phyloP scores from a whole-genome alignment of 2,888 invertebrate genomes.

The Drosophila falleni region DNA sequence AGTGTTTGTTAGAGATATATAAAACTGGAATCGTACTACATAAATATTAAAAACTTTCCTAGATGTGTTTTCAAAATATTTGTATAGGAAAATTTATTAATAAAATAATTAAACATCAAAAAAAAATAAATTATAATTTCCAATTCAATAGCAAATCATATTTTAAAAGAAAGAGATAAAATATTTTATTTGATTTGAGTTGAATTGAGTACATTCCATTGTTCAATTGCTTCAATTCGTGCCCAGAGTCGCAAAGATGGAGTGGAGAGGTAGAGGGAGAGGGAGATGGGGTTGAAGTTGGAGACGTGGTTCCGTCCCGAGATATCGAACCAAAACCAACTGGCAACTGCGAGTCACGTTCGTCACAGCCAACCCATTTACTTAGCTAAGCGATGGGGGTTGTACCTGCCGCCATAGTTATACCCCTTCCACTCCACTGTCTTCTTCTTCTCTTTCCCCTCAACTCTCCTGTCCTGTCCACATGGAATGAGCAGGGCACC shows the following conservation, averaged over 20 bases:
- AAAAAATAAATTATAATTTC: neutral
- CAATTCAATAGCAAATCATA: too few species aligned
- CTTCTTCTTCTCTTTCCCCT: neutral
- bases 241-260: conserved; percentile 8
- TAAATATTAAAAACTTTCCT: too few species aligned
- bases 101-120: too few species aligned
- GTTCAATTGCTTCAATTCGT: conserved; percentile 29
- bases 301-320: conserved; percentile 10
- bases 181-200: conserved; percentile 17
- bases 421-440: conserved; percentile 16
- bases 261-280: conserved; percentile 8
- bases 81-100: too few species aligned
- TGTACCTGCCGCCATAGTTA: conserved; percentile 67
- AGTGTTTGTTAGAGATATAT: too few species aligned
- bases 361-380: conserved; percentile 78
- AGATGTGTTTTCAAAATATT: too few species aligned
- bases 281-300: conserved; percentile 26
- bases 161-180: neutral
- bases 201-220: conserved; percentile 35
- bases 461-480: neutral
- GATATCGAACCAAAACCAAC: conserved; percentile 44
- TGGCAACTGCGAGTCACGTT: conserved; percentile 74
- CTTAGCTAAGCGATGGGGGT: conserved; percentile 80
- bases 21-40: too few species aligned
- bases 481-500: conserved; percentile 8